phyloP scores from a whole-genome alignment of 2,888 invertebrate species.

The Alcis repandata region DNA sequence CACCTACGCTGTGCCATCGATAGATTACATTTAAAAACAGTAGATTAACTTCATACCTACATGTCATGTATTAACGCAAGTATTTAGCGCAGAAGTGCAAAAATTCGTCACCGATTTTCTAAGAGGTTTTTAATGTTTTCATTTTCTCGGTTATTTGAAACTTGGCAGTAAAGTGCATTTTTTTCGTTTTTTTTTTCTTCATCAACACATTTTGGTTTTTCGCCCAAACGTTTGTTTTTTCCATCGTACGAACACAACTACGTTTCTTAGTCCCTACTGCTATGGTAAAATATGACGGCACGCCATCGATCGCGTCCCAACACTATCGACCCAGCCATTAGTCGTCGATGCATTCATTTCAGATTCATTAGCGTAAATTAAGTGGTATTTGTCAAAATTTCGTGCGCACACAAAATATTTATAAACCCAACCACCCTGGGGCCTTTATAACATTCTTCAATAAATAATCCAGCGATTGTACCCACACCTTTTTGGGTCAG shows the following conservation, averaged over 20 bases:
- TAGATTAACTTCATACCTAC: conserved; percentile 22
- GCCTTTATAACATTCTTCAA: conserved; percentile 66
- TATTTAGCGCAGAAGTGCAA: not conserved
- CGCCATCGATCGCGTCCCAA: conserved; percentile 54
- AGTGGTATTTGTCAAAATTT: conserved; percentile 85
- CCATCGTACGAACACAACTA: not conserved
- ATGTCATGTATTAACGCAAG: not conserved
- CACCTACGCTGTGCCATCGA: conserved; percentile 52
- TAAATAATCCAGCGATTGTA: conserved; percentile 66
- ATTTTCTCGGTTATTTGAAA: not conserved
- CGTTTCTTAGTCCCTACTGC: not conserved
- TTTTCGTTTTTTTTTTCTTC: not conserved
- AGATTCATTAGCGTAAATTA: conserved; percentile 85
- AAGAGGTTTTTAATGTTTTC: not conserved
- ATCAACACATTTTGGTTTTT: not conserved
- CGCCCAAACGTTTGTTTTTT: not conserved
- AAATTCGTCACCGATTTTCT: not conserved
- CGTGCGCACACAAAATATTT: conserved; percentile 78
- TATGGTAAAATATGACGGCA: conserved; percentile 34
- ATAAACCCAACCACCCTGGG: conserved; percentile 71
- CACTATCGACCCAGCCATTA: conserved; percentile 68
- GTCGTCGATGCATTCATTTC: conserved; percentile 77
- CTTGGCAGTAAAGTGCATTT: not conserved
- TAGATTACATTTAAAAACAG: conserved; percentile 25
- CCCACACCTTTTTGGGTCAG: conserved; percentile 63